Evolutionary conservation across 2,113 vertebrate genomes (phyloP), one percentile per base, ranked within the genome.

Genomic region (Paradisaea rubra): DNA sequence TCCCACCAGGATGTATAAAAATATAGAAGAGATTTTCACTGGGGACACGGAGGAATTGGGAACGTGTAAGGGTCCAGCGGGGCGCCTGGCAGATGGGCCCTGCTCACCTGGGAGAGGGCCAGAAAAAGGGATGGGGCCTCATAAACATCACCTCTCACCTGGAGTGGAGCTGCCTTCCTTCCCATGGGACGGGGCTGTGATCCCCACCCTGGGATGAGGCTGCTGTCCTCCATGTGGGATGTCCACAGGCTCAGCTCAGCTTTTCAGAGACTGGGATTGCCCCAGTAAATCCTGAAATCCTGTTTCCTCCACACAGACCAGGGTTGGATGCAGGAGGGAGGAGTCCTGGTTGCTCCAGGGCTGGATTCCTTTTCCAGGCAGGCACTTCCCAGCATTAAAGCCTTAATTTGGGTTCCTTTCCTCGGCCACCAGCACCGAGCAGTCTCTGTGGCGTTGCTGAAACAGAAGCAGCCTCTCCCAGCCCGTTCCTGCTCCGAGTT

Each of bases 11-110:
- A 3, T 14, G 11, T 11, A 10, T 5, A 4, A 68, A 84, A 25
- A 30, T 0, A 1, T 0, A 1, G 0, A 1, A 10, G 9, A 39
- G 10, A 2, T 45, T 80, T 44, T 33, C 41, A 1, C 21, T 11
- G 53, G 60, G 41, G 45, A 8, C 7, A 2, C 4, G 13, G 71
- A 25, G 81, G 6, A n/a, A 6, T 4, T 1, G 25, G 23, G 42
- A 18, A 10, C 0, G 0, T 4, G 0, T 5, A 5, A 7, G 5
- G 22, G 17, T 31, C 71, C 54, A 0, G 61, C 24, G 1, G 61
- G 1, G 53, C 39, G 3, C 65, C 33, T 15, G 33, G 42, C 9
- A 60, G n/a, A 5, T 8, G 69, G 14, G 65, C 39, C 9, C 30
- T 8, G n/a, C 47, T 61, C 42, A 3, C 28, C 60, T 9, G 31